These are phyloP conservation scores for Podarcis siculus DNA, from an alignment of 2,797 vertebrate genomes.

Conservation along the genomic window DNA sequence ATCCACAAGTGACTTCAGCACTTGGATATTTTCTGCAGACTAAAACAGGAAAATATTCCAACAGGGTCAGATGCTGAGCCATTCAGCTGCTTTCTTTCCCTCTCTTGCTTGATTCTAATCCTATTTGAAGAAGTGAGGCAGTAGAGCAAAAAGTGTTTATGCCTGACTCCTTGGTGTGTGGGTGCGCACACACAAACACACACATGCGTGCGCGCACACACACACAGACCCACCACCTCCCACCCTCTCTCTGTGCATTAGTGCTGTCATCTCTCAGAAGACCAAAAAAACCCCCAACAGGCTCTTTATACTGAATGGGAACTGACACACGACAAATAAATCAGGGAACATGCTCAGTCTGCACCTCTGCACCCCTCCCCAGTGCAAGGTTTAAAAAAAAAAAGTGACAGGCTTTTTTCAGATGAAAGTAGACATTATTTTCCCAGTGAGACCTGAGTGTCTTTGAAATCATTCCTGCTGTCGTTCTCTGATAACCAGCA, in stretches of 20 bases:
- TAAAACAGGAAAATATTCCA: slow-evolving; percentile 22
- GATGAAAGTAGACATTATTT: slow-evolving; percentile 80
- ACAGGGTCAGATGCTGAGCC: neutral
- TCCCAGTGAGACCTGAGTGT: slow-evolving; percentile 72
- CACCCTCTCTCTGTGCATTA: slow-evolving; percentile 41
- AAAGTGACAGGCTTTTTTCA: slow-evolving; percentile 65
- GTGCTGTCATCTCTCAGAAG: slow-evolving; percentile 51
- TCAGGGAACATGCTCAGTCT: neutral
- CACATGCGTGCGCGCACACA: too few relatives aligned
- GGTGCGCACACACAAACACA: too few relatives aligned
- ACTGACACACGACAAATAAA: slow-evolving; percentile 63
- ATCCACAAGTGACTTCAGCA: neutral
- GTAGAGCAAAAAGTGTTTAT: slow-evolving; percentile 19
- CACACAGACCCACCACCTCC: neutral
- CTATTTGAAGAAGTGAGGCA: neutral
- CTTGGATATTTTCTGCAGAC: neutral
- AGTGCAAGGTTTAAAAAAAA: neutral
- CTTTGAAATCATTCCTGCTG: slow-evolving; percentile 83
- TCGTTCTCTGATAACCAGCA: slow-evolving; percentile 84
- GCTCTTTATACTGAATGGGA: slow-evolving; percentile 65
- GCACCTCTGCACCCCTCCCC: slow-evolving; percentile 18
- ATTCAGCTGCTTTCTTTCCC: neutral
- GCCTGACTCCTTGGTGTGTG: neutral
- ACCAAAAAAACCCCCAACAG: slow-evolving; percentile 15
- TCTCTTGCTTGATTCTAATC: slow-evolving; percentile 16